A percentile compares a stretch with the other conserved stretches of the same genome.
phyloP scores from a whole-genome alignment of 2,888 invertebrate species.

The Reticulitermes lucifugus region DNA sequence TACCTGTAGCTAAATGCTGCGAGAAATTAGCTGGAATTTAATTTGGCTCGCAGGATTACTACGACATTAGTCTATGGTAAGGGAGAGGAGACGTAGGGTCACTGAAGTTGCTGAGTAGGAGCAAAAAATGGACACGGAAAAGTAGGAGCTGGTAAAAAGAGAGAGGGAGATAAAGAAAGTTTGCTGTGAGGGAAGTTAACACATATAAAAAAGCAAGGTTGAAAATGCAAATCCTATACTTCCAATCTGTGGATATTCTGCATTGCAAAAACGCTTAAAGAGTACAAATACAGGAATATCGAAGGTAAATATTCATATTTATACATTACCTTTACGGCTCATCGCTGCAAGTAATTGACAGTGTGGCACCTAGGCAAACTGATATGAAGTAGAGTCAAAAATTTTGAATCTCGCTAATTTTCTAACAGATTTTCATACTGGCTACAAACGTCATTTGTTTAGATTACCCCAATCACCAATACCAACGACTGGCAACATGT shows the following conservation, averaged over 20 bases:
- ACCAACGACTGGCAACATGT: no score
- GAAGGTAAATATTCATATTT: not conserved
- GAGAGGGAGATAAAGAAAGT: not conserved
- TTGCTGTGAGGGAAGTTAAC: not conserved
- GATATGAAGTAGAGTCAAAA: not conserved
- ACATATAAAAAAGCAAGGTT: not conserved
- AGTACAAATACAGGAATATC: not conserved
- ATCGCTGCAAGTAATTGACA: not conserved
- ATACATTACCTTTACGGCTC: not conserved
- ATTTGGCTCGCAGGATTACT: constrained; percentile 37
- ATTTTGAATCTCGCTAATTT: not conserved
- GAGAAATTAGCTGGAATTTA: constrained; percentile 43
- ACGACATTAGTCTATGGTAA: constrained; percentile 21
- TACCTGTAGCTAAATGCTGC: constrained; percentile 34
- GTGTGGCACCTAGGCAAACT: not conserved
- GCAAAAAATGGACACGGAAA: constrained; percentile 28
- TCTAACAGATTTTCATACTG: no score
- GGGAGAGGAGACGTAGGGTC: not conserved
- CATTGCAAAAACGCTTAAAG: not conserved
- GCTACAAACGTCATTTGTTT: no score
- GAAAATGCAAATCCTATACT: constrained; percentile 1
- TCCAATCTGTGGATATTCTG: not conserved
- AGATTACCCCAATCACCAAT: no score
- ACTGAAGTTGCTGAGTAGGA: constrained; percentile 11
- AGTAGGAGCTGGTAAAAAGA: not conserved